Evolutionary conservation across 1,140 invertebrate species (phyloP).

Genomic region (Samia ricini): DNA sequence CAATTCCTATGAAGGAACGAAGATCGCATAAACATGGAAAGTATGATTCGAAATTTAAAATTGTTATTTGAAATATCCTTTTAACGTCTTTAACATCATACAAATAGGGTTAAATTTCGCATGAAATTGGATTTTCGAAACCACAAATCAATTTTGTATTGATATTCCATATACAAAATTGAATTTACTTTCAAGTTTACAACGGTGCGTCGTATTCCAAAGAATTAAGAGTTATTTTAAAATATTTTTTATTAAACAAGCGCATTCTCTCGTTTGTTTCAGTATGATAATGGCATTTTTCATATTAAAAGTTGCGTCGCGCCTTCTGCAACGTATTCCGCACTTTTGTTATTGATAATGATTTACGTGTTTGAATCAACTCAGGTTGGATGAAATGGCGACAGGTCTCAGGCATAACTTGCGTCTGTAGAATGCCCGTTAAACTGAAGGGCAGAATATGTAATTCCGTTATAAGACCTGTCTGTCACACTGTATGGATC

Average conservation of each 20-base stretch:
- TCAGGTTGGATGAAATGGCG: no score
- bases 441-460: no score
- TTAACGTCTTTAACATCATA: constrained; percentile 19
- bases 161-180: constrained; percentile 15
- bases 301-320: constrained; percentile 67
- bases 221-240: constrained; percentile 29
- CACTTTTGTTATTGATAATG: not conserved
- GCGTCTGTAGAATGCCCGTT: no score
- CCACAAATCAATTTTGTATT: constrained; percentile 6
- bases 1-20: constrained; percentile 57
- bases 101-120: constrained; percentile 18
- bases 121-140: constrained; percentile 1
- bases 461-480: no score
- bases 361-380: not conserved
- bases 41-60: constrained; percentile 10
- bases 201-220: constrained; percentile 18
- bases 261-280: constrained; percentile 19
- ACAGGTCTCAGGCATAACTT: no score
- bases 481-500: no score
- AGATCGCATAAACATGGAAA: constrained; percentile 37
- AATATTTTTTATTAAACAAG: not conserved
- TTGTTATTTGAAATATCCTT: not conserved
- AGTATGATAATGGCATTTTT: constrained; percentile 73
- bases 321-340: constrained; percentile 3
- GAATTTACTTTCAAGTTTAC: constrained; percentile 8